A percentile compares a stretch with the other conserved stretches of the same genome.
phyloP scores from a whole-genome alignment of 2,113 vertebrate species.

The Lycaon pictus region DNA sequence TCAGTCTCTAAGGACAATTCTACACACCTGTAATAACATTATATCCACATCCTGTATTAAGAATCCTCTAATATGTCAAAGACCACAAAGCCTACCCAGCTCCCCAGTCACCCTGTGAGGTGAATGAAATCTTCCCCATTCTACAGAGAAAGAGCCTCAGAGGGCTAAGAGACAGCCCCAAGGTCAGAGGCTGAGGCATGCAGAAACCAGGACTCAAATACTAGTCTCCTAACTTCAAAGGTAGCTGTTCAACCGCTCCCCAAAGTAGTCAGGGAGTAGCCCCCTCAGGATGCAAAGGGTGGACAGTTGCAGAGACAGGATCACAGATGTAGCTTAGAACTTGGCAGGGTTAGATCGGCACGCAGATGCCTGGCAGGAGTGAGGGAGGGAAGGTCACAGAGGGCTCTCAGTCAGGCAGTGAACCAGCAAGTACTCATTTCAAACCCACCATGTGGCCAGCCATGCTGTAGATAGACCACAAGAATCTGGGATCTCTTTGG shows the following conservation, averaged over 20 bases:
- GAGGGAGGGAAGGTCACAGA: background rate
- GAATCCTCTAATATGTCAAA: background rate
- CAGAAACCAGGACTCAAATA: background rate
- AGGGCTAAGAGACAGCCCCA: background rate
- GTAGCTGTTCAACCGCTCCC: background rate
- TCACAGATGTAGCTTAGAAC: background rate
- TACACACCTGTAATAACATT: background rate
- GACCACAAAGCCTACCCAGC: background rate
- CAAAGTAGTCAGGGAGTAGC: background rate
- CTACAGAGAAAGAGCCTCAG: background rate
- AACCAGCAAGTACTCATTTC: background rate
- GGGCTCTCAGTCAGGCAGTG: background rate
- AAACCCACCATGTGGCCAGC: background rate
- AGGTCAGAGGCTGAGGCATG: background rate
- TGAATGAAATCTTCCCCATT: background rate
- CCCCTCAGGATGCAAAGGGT: background rate
- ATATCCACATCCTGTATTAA: background rate
- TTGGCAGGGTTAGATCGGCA: too few relatives aligned
- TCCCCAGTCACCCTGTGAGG: background rate
- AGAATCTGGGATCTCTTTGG: background rate
- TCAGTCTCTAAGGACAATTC: background rate
- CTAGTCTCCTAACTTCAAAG: background rate
- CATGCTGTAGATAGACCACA: background rate
- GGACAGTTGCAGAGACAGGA: background rate
- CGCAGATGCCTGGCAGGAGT: background rate